Conservation (phyloP, 2,888 invertebrate species). For the Drosophila nigricruria region DNA sequence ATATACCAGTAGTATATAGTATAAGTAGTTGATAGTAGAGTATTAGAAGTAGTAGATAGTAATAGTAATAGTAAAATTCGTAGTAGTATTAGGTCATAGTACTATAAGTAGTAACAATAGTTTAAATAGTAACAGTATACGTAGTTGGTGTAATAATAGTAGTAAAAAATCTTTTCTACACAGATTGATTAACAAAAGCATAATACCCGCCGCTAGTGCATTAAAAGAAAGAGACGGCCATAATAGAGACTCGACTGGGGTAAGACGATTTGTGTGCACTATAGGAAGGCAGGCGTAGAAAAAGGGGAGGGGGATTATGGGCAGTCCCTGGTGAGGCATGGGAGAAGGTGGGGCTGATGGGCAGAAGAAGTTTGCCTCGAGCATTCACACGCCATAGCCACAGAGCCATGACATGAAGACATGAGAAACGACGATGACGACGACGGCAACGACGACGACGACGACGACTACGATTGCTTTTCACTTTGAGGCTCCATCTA, state of each 20-base stretch:
- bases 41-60: not conserved
- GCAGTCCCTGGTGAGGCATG: not conserved
- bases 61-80: not conserved
- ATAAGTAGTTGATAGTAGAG: not conserved
- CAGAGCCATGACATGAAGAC: conserved; percentile 68
- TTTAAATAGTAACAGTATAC: not conserved
- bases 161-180: not conserved
- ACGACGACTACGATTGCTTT: conserved; percentile 66
- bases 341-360: conserved; percentile 18
- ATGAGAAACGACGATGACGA: conserved; percentile 53
- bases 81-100: not conserved
- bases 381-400: conserved; percentile 80
- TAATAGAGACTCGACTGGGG: conserved; percentile 64
- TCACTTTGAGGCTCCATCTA: conserved; percentile 58
- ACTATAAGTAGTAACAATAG: not conserved
- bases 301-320: not conserved
- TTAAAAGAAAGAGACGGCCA: conserved; percentile 34
- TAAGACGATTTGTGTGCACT: conserved; percentile 68
- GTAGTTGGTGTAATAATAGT: not conserved
- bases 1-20: not conserved
- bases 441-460: conserved; percentile 43
- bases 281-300: not conserved
- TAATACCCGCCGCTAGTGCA: conserved; percentile 3
- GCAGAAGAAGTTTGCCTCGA: conserved; percentile 67
- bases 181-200: not conserved